phyloP scores from a whole-genome alignment of 2,113 vertebrate species.

The Bagarius yarrelli region DNA sequence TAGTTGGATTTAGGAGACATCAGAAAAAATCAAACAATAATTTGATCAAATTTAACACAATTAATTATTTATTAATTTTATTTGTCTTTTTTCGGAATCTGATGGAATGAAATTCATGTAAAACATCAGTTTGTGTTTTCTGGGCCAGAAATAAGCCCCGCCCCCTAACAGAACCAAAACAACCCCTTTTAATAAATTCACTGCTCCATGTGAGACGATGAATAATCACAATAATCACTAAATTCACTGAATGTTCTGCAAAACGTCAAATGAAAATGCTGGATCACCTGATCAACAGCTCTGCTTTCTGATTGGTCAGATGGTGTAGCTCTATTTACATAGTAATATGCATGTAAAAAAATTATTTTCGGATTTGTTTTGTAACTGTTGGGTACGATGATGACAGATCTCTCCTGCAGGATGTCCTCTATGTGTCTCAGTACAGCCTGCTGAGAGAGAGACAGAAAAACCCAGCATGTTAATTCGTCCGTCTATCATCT shows the following conservation, averaged over 20 bases:
- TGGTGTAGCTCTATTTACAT: neutral
- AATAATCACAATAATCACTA: neutral
- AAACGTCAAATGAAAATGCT: no score
- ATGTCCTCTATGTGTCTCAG: conserved; percentile 76
- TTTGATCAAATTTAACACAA: no score
- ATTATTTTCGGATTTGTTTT: neutral
- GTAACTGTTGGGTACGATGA: no score
- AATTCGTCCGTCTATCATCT: neutral
- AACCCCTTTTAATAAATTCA: neutral
- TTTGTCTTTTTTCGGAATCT: no score
- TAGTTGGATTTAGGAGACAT: no score
- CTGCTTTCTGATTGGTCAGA: neutral
- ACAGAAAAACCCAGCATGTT: neutral
- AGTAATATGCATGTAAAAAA: neutral
- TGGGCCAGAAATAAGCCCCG: neutral
- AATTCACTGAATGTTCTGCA: no score
- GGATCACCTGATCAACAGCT: neutral
- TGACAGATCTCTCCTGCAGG: conserved; percentile 61
- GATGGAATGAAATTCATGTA: neutral
- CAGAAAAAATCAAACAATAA: no score
- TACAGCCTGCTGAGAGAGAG: conserved; percentile 73
- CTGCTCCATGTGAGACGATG: neutral
- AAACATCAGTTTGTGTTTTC: neutral
- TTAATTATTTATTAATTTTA: no score
- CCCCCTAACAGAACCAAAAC: neutral